Conservation (phyloP, 2,113 vertebrate genomes). For the Phaethon lepturus region DNA sequence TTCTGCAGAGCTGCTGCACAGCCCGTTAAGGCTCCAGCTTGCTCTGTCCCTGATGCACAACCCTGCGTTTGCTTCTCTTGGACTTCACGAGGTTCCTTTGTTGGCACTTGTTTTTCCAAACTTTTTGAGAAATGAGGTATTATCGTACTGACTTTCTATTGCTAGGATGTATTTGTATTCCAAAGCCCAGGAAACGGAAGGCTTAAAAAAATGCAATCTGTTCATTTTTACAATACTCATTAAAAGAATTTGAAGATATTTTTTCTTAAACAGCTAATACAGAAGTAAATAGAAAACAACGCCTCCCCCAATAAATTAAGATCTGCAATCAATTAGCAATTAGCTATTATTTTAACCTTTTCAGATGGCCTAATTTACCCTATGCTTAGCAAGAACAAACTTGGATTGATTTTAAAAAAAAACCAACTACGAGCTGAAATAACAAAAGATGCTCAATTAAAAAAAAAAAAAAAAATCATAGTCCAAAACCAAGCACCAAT, state of each 20-base stretch:
- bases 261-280: background rate
- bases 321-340: background rate
- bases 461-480: background rate
- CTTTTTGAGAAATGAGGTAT: background rate
- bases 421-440: background rate
- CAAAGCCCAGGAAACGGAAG: slow-evolving; percentile 13
- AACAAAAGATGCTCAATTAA: background rate
- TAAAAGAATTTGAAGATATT: slow-evolving; percentile 3
- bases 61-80: background rate
- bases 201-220: slow-evolving; percentile 34
- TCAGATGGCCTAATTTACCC: slow-evolving; percentile 14
- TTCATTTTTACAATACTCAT: slow-evolving; percentile 22
- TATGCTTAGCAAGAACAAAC: slow-evolving; percentile 13
- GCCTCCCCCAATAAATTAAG: background rate
- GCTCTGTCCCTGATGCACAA: background rate
- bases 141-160: background rate
- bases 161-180: background rate
- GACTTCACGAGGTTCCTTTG: background rate
- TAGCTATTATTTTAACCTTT: slow-evolving; percentile 45
- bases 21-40: background rate
- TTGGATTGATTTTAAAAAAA: background rate
- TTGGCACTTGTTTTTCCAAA: slow-evolving; percentile 17
- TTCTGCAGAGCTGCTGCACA: background rate
- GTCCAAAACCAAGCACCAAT: slow-evolving; percentile 16
- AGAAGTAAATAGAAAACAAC: background rate